These are phyloP conservation scores for Stercorarius parasiticus DNA, from an alignment of 2,113 vertebrate genomes.

Conservation along the genomic window DNA sequence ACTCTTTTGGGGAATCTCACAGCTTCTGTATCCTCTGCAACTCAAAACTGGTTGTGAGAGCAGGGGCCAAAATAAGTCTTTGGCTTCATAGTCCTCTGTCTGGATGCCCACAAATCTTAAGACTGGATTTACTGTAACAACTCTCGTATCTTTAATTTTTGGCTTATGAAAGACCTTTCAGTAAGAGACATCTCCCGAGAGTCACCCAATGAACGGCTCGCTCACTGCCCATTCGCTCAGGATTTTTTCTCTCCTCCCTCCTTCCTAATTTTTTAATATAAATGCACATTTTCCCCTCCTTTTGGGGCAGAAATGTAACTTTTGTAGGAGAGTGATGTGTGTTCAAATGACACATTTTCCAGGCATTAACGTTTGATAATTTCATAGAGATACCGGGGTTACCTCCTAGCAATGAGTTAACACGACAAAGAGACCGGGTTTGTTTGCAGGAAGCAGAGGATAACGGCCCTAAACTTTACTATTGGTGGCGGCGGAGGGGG, in stretches of 20 bases:
- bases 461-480: constrained; percentile 70
- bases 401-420: constrained; percentile 68
- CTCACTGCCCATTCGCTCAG: constrained; percentile 52
- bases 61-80: not conserved
- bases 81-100: not conserved
- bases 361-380: constrained; percentile 76
- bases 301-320: constrained; percentile 75
- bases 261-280: constrained; percentile 83
- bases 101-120: not conserved
- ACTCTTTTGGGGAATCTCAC: not conserved
- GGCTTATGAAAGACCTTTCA: constrained; percentile 21
- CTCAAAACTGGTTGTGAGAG: not conserved
- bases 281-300: constrained; percentile 76
- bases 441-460: constrained; percentile 71
- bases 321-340: constrained; percentile 70
- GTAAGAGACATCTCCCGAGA: not conserved
- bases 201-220: not conserved
- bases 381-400: constrained; percentile 71
- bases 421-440: constrained; percentile 65
- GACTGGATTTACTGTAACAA: not conserved
- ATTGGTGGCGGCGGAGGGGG: constrained; percentile 28
- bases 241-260: constrained; percentile 30
- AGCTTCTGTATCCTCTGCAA: not conserved
- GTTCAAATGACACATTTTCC: constrained; percentile 76
- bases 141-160: constrained; percentile 51